A percentile compares a stretch with the other conserved stretches of the same genome.
phyloP scores from a whole-genome alignment of 2,797 vertebrate species.

The Thamnophis elegans region DNA sequence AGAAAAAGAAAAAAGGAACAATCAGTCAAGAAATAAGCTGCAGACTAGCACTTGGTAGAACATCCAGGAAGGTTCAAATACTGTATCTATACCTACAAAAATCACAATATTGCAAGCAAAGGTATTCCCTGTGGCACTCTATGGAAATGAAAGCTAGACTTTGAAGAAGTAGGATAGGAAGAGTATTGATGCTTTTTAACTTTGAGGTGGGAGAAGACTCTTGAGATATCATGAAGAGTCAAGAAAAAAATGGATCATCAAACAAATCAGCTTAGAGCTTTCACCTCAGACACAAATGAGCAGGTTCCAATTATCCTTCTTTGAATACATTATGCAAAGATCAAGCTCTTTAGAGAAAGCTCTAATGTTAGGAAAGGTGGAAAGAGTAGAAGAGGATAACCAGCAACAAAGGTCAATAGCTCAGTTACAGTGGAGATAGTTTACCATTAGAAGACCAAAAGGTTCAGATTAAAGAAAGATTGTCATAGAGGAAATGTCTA shows the following conservation, averaged over 20 bases:
- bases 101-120: neutral
- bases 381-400: neutral
- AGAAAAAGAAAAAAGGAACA: neutral
- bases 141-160: neutral
- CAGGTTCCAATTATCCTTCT: neutral
- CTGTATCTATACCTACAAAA: neutral
- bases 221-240: neutral
- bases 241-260: neutral
- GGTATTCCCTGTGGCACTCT: neutral
- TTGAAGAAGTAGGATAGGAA: neutral
- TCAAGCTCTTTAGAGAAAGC: neutral
- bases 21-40: neutral
- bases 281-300: neutral
- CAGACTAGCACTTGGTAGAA: neutral
- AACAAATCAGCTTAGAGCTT: neutral
- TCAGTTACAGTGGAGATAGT: neutral
- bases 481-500: neutral
- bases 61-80: neutral
- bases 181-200: neutral
- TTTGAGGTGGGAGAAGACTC: neutral
- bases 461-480: neutral
- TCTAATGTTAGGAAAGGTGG: neutral
- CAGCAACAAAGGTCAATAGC: neutral
- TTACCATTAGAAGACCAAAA: neutral
- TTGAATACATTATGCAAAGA: neutral